These are phyloP conservation scores for Microcebus jonahi DNA, from an alignment of 2,113 vertebrate genomes.

Conservation along the genomic window DNA sequence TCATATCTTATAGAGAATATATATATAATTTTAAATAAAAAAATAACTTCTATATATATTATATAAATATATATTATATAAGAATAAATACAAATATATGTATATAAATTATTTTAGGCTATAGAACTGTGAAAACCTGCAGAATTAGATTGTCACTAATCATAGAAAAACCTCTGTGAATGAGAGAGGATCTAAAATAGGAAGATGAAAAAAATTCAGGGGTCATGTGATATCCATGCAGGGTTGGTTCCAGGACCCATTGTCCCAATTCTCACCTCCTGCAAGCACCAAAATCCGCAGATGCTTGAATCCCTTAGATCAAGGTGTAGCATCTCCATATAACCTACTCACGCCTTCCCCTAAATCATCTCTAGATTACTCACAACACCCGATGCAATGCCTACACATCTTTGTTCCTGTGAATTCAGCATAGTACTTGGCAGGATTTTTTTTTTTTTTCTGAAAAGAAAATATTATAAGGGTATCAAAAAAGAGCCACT, in stretches of 20 bases:
- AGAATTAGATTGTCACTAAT: neutral
- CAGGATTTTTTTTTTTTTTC: neutral
- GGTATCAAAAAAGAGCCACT: neutral
- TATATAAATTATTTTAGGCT: neutral
- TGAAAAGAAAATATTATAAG: neutral
- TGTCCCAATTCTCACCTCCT: no score
- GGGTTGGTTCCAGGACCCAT: neutral
- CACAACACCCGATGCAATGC: neutral
- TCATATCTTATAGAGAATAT: neutral
- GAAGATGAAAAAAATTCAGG: neutral
- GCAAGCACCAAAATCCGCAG: neutral
- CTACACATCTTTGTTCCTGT: neutral
- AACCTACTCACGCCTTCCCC: neutral
- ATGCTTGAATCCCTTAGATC: neutral
- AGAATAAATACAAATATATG: neutral
- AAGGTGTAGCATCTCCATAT: neutral
- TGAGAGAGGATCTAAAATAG: neutral
- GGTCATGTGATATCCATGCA: neutral
- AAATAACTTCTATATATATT: no score
- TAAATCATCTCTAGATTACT: neutral
- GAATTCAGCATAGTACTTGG: neutral
- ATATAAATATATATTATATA: no score
- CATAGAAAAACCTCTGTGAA: neutral
- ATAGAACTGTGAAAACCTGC: neutral
- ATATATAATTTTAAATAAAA: no score